These are phyloP conservation scores for Eupithecia dodoneata DNA, from an alignment of 2,888 invertebrate genomes.

Conservation along the genomic window DNA sequence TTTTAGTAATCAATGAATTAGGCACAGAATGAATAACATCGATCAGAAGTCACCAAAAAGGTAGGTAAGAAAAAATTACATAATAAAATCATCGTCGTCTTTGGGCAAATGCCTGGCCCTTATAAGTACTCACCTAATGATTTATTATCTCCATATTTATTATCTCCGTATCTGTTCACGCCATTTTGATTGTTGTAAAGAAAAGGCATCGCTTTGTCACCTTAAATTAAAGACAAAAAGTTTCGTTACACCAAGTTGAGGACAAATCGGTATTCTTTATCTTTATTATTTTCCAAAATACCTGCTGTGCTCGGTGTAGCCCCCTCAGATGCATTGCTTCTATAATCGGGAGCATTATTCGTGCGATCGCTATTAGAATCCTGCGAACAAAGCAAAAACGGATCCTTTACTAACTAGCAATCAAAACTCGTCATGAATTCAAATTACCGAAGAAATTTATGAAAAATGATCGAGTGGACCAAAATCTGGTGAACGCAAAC, in stretches of 20 bases:
- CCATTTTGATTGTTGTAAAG: conserved; percentile 56
- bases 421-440: conserved; percentile 32
- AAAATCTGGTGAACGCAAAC: conserved; percentile 65
- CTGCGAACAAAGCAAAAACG: conserved; percentile 56
- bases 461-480: conserved; percentile 51
- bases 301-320: conserved; percentile 52
- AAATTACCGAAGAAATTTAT: conserved; percentile 52
- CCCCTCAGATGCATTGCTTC: conserved; percentile 63
- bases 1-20: not conserved
- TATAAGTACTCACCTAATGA: conserved; percentile 62
- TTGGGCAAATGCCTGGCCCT: not conserved
- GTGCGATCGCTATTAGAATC: conserved; percentile 59
- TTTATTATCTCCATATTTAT: conserved; percentile 70
- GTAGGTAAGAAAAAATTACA: not conserved
- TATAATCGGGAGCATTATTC: conserved; percentile 49
- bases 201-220: conserved; percentile 61
- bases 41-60: not conserved
- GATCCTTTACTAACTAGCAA: conserved; percentile 26
- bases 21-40: not conserved
- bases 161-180: conserved; percentile 69
- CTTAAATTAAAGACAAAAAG: conserved; percentile 46
- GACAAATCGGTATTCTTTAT: not conserved
- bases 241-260: not conserved
- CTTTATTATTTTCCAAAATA: not conserved
- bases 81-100: not conserved